Evolutionary conservation across 1,140 invertebrate genomes (phyloP), one percentile per base, ranked within the genome.

Genomic region (Zeugodacus cucurbitae): DNA sequence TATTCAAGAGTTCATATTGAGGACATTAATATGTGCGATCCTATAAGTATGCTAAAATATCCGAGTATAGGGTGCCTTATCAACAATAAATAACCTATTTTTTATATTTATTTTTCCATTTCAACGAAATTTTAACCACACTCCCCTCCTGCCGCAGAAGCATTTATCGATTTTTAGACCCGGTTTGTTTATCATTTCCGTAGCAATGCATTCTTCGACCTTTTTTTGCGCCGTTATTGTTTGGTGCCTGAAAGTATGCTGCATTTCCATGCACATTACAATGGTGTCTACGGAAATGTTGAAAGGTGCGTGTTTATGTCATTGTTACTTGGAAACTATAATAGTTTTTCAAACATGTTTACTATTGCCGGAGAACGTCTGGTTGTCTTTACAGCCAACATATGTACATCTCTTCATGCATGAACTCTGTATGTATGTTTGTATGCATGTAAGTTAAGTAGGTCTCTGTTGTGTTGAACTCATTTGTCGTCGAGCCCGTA

Each of bases 261-360:
- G 41, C 41, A 82, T 41, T 82, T 82, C 22, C 11, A 82, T n/a
- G n/a, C 74, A 41, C 74, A 48, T 82, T 82, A 82, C 74, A 14
- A 14, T 26, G 41, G 26, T 22, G 74, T 82, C 44, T 54, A 41
- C 74, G 74, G 74, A 82, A 82, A 82, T 82, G 74, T 48, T 82
- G 74, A 48, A 82, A 48, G 74, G 74, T 82, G 74, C 41, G 41
- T 82, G 74, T 82, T 82, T 82, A 82, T 82, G 74, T 54, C 74
- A 82, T 29, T 48, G 74, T 82, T 82, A 82, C 41, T 48, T 82
- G 74, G 74, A 82, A 48, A 82, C 74, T 82, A 29, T 48, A 82
- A 82, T 82, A 48, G 41, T 44, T 82, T 82, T 82, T 48, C 41
- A 54, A 48, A 82, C 74, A 82, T 54, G 44, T 82, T 54, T 20